phyloP scores from a whole-genome alignment of 2,888 invertebrate genomes.

The Caenorhabditis imperialis region DNA sequence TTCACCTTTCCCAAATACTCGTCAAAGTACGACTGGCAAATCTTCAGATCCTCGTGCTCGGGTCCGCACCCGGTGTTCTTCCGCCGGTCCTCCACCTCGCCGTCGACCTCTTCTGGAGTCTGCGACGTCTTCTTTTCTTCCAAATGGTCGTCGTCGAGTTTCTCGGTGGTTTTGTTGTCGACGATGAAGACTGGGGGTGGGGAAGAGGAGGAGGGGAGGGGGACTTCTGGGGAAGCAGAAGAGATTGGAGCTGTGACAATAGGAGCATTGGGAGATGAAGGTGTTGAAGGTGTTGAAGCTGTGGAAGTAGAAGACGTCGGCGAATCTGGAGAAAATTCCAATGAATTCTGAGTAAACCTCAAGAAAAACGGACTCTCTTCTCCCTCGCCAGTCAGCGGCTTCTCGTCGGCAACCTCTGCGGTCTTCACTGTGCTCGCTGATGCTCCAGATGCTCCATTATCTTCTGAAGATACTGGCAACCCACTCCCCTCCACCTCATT shows the following conservation, averaged over 20 bases:
- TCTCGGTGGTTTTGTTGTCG: conserved; percentile 28
- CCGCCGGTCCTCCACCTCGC: conserved; percentile 2
- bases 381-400: conserved; percentile 31
- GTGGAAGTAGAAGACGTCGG: too few species aligned
- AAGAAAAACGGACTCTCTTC: conserved; percentile 43
- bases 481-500: conserved; percentile 45
- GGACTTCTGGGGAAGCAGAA: too few species aligned
- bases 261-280: too few species aligned
- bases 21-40: conserved; percentile 66
- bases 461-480: conserved; percentile 14
- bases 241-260: too few species aligned
- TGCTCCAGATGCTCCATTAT: conserved; percentile 4
- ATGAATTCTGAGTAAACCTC: conserved; percentile 23
- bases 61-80: conserved; percentile 50
- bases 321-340: conserved; percentile 39
- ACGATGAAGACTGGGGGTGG: conserved; percentile 24
- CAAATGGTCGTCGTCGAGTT: conserved; percentile 3
- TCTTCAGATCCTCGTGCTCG: conserved; percentile 62
- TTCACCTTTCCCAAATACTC: conserved; percentile 66
- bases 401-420: conserved; percentile 26
- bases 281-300: too few species aligned
- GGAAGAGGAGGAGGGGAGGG: too few species aligned
- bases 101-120: background rate
- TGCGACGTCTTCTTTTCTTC: conserved; percentile 8
- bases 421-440: conserved; percentile 6